These are phyloP conservation scores for Rattus rattus DNA, from an alignment of 2,113 vertebrate species.

Conservation along the genomic window DNA sequence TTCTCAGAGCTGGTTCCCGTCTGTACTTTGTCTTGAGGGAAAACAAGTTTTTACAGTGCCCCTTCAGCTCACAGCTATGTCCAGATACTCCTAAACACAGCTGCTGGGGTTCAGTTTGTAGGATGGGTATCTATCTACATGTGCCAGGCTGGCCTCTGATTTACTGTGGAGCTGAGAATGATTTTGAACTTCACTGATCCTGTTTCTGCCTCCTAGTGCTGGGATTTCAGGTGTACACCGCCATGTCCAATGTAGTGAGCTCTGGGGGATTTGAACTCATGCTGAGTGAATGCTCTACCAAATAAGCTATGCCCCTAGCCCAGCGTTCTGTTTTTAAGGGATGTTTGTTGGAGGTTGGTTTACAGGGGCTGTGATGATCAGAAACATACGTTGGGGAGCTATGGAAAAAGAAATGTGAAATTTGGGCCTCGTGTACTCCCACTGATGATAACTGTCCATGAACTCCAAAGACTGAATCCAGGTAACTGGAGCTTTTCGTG, in stretches of 20 bases:
- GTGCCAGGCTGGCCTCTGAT: not conserved
- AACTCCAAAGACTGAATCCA: conserved; percentile 70
- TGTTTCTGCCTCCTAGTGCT: not conserved
- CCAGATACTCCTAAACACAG: not conserved
- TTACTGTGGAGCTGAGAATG: not conserved
- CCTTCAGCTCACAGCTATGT: not conserved
- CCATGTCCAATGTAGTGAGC: accelerated
- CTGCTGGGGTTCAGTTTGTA: not conserved
- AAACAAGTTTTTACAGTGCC: too few relatives aligned
- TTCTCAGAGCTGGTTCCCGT: not conserved
- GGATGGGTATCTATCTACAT: not conserved
- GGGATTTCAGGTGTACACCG: not conserved
- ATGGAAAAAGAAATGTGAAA: not conserved
- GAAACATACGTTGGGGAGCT: not conserved
- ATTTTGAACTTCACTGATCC: not conserved
- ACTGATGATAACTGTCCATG: conserved; percentile 51
- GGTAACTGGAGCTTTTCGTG: not conserved
- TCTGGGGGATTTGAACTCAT: not conserved
- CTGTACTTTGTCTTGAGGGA: not conserved
- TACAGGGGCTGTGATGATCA: not conserved
- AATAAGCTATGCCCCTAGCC: not conserved
- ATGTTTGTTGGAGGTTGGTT: conserved; percentile 39
- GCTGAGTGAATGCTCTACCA: not conserved
- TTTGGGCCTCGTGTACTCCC: conserved; percentile 10
- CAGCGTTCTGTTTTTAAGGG: not conserved